Percentiles rank a stretch among this genome's conserved stretches.
Conservation (phyloP, 2,113 vertebrate species). For the Grammomys dolichurus region DNA sequence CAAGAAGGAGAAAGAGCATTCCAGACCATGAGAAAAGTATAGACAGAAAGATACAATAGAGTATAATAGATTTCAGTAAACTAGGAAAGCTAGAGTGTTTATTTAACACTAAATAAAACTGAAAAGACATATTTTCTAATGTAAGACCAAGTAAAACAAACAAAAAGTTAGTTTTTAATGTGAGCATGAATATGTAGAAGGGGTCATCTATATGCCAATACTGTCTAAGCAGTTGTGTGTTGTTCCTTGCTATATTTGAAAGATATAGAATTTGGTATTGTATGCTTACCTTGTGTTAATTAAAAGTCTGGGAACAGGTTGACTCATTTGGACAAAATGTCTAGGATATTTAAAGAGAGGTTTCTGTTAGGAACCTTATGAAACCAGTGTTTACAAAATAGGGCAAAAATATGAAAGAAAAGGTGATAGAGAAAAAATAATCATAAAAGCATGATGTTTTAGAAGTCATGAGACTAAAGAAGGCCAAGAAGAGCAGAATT, state of each 20-base stretch:
- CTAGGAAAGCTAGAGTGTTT: not conserved
- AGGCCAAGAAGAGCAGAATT: not conserved
- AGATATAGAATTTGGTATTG: not conserved
- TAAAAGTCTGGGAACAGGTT: not conserved
- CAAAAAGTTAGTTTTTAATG: not conserved
- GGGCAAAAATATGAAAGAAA: not conserved
- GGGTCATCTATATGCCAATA: not conserved
- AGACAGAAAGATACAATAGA: not conserved
- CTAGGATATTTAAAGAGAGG: not conserved
- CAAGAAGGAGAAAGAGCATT: not conserved
- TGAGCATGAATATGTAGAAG: not conserved
- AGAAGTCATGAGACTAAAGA: not conserved
- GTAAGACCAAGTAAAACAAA: not conserved
- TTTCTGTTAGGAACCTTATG: not conserved
- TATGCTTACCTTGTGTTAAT: not conserved
- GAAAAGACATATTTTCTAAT: not conserved
- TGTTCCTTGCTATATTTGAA: not conserved
- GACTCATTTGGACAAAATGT: not conserved
- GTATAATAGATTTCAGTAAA: not conserved
- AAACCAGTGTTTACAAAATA: not conserved
- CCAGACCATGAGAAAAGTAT: not conserved
- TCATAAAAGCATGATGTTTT: not conserved
- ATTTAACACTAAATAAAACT: not conserved
- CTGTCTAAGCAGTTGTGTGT: not conserved
- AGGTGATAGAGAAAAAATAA: not conserved